phyloP scores from a whole-genome alignment of 2,113 vertebrate genomes.

The Myocastor coypus region DNA sequence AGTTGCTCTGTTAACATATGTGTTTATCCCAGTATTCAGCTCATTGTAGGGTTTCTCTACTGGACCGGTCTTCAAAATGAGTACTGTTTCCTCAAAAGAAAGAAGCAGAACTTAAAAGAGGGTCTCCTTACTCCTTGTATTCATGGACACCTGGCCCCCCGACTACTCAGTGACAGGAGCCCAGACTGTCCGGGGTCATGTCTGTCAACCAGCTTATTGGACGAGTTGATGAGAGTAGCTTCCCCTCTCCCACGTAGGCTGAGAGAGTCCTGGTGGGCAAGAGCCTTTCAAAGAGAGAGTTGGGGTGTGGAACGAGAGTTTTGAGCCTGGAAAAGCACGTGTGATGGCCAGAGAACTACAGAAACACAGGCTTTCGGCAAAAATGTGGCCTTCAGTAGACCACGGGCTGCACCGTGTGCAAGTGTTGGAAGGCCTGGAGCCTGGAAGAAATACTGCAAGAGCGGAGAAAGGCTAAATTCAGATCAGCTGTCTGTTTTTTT shows the following conservation, averaged over 20 bases:
- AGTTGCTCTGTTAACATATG: background rate
- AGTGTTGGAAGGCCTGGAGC: background rate
- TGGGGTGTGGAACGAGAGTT: background rate
- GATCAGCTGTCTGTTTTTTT: background rate
- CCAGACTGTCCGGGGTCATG: background rate
- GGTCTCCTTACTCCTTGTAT: background rate
- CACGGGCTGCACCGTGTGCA: background rate
- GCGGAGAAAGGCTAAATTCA: background rate
- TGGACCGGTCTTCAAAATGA: background rate
- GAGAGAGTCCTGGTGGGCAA: no score
- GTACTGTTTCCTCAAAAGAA: background rate
- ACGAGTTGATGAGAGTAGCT: no score
- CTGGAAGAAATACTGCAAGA: background rate
- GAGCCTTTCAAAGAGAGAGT: background rate
- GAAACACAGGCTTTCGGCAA: background rate
- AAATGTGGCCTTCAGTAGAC: background rate
- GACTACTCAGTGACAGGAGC: background rate
- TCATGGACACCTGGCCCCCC: accelerated
- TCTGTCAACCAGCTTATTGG: background rate
- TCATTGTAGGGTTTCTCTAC: background rate
- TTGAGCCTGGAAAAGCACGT: background rate
- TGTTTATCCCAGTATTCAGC: background rate
- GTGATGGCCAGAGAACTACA: background rate
- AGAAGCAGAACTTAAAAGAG: background rate
- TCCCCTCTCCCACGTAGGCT: background rate